A percentile compares a stretch with the other conserved stretches of the same genome.
Evolutionary conservation across 2,888 invertebrate species (phyloP).

Genomic region (Trachelus iudaicus): DNA sequence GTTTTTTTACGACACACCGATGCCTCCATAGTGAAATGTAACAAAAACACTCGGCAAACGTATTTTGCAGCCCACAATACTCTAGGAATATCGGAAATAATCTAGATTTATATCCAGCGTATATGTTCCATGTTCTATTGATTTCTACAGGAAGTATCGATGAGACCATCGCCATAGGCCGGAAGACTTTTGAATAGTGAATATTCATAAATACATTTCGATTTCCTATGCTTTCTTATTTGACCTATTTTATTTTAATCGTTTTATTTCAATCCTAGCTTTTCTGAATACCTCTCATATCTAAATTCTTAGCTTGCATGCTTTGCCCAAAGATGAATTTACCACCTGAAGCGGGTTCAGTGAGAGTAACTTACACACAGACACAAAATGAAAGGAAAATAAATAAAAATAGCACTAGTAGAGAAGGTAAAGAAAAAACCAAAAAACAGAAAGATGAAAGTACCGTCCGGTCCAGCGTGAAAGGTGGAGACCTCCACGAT

Average conservation of each 20-base stretch:
- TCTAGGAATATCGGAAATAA: not conserved
- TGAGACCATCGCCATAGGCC: not conserved
- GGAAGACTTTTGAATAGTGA: not conserved
- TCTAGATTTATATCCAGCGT: not conserved
- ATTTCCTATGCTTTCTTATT: not conserved
- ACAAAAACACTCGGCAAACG: not conserved
- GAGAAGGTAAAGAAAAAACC: constrained; percentile 15
- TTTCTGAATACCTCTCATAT: not conserved
- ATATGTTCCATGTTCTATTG: not conserved
- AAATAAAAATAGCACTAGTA: constrained; percentile 14
- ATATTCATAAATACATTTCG: not conserved
- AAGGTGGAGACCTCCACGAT: constrained; percentile 36
- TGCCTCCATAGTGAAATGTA: constrained; percentile 12
- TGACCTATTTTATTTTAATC: not conserved
- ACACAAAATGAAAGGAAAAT: constrained; percentile 21
- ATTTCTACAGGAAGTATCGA: not conserved
- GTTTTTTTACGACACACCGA: constrained; percentile 6
- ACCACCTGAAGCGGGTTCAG: not conserved
- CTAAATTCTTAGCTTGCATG: not conserved
- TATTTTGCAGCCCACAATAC: not conserved
- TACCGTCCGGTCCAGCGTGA: constrained; percentile 34
- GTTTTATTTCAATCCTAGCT: not conserved
- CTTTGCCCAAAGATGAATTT: not conserved
- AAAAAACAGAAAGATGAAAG: constrained; percentile 21
- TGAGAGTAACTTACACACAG: constrained; percentile 13